Base-by-base conservation (phyloP, 2,888 invertebrate species). In the Arctia plantaginis region DNA sequence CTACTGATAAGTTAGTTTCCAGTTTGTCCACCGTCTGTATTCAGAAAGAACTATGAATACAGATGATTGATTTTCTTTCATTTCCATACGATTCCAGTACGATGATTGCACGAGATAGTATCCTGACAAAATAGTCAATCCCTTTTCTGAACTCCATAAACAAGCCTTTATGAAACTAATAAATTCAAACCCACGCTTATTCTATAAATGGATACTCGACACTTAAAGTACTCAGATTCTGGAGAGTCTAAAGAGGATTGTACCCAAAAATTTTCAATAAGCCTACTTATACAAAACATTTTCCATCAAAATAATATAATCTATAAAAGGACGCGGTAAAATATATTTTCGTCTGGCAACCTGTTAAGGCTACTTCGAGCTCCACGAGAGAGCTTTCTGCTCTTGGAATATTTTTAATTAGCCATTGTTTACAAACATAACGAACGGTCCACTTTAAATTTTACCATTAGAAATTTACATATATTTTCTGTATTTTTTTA, bases 351-450 rank as follows among this genome's bases (percentile, higher is more conserved):
- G 41, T 65, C 41, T 65, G 59, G 35, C 72, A 47, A 35, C 13
- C 20, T 71, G 62, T 55, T 68, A 68, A 55, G 69, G 71, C 78
- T 75, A 78, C 77, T 82, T 66, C 62, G 27, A 72, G 66, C 70
- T 80, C 20, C 64, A 76, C 76, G 78, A 82, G 81, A 77, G 81
- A 78, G 72, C 65, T 70, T 77, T 68, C 74, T 76, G 73, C 77
- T 71, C 69, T 78, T 72, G 81, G 82, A 79, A 79, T 74, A 83
- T 82, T 87, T 88, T 87, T 88, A 88, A 88, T 89, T 88, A 88
- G 84, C 71, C 71, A 59, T 73, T 88, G 89, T 87, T 89, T 88
- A 82, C 79, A 80, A 82, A 87, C 81, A 83, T 74, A 86, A 85
- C 83, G 85, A 83, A 82, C 73, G 77, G 69, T 83, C 75, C 74